Conservation (phyloP, 2,113 vertebrate genomes). For the Steatornis caripensis region DNA sequence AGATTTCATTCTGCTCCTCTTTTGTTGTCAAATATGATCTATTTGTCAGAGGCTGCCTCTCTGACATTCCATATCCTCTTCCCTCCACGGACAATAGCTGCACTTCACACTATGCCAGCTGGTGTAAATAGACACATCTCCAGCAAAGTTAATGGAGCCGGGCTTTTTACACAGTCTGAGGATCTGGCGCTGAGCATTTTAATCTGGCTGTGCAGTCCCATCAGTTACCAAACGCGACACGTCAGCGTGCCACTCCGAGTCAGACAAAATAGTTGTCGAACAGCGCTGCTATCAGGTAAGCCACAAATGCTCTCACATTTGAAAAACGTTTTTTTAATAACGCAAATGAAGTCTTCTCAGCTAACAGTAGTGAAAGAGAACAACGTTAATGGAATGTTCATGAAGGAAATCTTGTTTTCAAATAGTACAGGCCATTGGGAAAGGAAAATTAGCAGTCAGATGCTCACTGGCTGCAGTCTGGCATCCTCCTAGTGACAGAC, state of each 20-base stretch:
- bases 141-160: neutral
- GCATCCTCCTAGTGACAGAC: neutral
- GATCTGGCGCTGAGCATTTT: neutral
- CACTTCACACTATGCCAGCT: neutral
- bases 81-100: neutral
- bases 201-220: neutral
- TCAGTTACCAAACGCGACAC: neutral
- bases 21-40: neutral
- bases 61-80: neutral
- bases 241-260: neutral
- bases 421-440: neutral
- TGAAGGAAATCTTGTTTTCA: neutral
- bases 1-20: neutral
- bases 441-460: constrained; percentile 47
- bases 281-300: neutral
- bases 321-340: neutral
- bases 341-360: neutral
- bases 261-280: neutral
- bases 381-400: neutral
- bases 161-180: neutral
- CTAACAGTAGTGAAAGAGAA: neutral
- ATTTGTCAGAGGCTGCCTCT: neutral
- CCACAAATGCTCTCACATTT: neutral
- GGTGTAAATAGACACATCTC: neutral
- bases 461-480: constrained; percentile 22